phyloP scores from a whole-genome alignment of 2,113 vertebrate genomes.

The Atractosteus spatula region DNA sequence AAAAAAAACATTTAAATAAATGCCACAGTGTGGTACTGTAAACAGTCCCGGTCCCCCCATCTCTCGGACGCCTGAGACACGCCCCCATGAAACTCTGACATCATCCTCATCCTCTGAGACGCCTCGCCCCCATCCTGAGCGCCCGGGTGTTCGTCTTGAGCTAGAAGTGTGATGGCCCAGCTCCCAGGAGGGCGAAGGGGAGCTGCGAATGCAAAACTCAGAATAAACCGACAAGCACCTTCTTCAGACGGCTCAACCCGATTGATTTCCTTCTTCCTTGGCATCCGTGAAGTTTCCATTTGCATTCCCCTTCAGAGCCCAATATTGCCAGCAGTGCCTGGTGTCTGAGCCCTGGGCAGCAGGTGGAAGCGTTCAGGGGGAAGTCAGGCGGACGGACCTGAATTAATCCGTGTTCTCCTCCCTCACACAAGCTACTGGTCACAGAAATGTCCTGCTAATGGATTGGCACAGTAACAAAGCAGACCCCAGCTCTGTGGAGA shows the following conservation, averaged over 20 bases:
- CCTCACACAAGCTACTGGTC: no score
- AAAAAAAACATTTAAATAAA: no score
- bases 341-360: neutral
- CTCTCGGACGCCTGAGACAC: no score
- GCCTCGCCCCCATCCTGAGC: neutral
- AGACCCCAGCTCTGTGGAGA: no score
- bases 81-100: no score
- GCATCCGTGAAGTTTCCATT: neutral
- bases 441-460: no score
- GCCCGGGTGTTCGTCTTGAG: neutral
- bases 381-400: neutral
- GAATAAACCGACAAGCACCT: neutral
- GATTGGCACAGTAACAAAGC: no score
- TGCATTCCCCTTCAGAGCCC: neutral
- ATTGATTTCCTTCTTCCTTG: neutral
- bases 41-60: no score
- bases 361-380: neutral
- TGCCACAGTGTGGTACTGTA: no score
- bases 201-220: neutral
- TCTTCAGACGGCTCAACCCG: neutral
- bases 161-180: neutral
- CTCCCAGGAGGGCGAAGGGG: neutral
- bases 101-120: no score
- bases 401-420: neutral
- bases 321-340: neutral